Base-by-base conservation (phyloP, 2,113 vertebrate species). In the Falco punctatus region DNA sequence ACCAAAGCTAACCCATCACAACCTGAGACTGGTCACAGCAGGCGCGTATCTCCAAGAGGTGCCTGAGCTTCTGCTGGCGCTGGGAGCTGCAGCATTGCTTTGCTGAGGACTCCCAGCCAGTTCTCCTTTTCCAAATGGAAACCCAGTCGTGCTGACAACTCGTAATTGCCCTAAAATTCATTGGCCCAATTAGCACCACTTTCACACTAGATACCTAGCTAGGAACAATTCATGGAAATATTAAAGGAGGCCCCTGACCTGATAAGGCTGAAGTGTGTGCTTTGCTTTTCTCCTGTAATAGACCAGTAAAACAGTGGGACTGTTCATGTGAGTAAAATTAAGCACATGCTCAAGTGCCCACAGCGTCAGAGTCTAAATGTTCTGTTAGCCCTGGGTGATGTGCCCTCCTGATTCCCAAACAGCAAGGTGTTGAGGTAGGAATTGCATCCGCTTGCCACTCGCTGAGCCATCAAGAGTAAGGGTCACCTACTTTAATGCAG, bases 161-260 rank as follows among this genome's bases (percentile, higher is more conserved):
- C 12, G 2, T 81, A 85, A 85, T 96, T 94, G 71, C 77, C 91
- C 91, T 88, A 95, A 96, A 97, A 94, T 92, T 96, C 89, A 55
- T 92, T 92, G 91, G 74, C 71, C 92, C 84, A 88, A 51, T 96
- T 96, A 95, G 66, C 74, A 86, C 4, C 46, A 67, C 89, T 94
- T 95, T 81, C 71, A 55, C 78, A 35, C 54, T 73, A 70, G 81
- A 83, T 80, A 94, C 95, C 93, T 87, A 91, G 42, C 87, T 64
- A 78, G 81, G 84, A 97, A 94, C 95, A 97, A 96, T 96, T 96
- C 88, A 13, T 96, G 91, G 91, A 97, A 95, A 95, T 92, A 94
- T 92, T 95, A 89, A 92, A 95, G 49, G 92, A 90, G 95, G 94
- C 95, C 94, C 91, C 97, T 92, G 94, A 96, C 91, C 91, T 90